phyloP scores from a whole-genome alignment of 2,888 invertebrate genomes.

The Siphlonurus alternatus region DNA sequence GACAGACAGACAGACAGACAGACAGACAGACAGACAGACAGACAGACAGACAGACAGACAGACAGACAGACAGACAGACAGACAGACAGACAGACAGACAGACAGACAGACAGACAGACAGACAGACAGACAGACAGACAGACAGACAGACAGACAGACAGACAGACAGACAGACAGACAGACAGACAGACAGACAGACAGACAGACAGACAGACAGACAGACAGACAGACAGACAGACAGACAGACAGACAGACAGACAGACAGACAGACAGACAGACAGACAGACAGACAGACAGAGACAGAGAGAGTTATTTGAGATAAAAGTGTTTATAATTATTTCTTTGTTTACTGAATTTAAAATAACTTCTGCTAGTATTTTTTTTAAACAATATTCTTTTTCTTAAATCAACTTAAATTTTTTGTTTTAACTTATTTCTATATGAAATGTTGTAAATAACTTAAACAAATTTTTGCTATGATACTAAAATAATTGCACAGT shows the following conservation, averaged over 20 bases:
- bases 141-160: conserved; percentile 3
- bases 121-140: conserved; percentile 4
- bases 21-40: conserved; percentile 7
- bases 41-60: conserved; percentile 5
- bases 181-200: conserved; percentile 8
- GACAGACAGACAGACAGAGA: not conserved
- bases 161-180: conserved; percentile 3
- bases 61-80: conserved; percentile 5
- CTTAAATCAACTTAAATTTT: no score
- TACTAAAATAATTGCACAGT: no score
- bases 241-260: conserved; percentile 3
- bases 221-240: conserved; percentile 7
- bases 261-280: conserved; percentile 7
- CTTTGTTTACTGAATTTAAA: no score
- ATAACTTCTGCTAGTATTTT: no score
- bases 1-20: conserved; percentile 8
- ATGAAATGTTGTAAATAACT: no score
- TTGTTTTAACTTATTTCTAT: no score
- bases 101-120: conserved; percentile 7
- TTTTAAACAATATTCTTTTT: no score
- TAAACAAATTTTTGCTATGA: no score
- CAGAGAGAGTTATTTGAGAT: no score
- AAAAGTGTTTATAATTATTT: no score
- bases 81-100: conserved; percentile 5
- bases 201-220: conserved; percentile 5